Conservation (phyloP, 2,888 invertebrate genomes). For the Anthophora plumipes region DNA sequence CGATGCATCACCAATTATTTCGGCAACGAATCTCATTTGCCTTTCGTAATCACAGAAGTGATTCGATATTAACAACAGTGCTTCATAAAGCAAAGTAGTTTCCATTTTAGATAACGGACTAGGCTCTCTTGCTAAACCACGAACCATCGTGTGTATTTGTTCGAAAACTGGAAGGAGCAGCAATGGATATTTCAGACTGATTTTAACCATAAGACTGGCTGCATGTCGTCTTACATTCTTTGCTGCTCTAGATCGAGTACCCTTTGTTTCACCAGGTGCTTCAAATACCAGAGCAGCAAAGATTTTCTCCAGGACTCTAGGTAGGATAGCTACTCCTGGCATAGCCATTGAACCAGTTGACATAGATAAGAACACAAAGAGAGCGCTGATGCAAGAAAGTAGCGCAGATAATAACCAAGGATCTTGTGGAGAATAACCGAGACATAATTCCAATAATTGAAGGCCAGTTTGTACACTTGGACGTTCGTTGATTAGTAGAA, state of each 20-base stretch:
- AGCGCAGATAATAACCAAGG: conserved; percentile 93
- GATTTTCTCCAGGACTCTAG: conserved; percentile 94
- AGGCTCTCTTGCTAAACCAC: conserved; percentile 89
- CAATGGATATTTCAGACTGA: conserved; percentile 94
- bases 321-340: conserved; percentile 89
- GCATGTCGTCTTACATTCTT: conserved; percentile 95
- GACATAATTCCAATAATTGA: conserved; percentile 91
- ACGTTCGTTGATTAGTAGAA: conserved; percentile 90
- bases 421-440: conserved; percentile 91
- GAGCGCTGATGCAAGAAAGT: conserved; percentile 95
- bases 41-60: conserved; percentile 95
- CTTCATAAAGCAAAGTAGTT: conserved; percentile 92
- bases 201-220: conserved; percentile 95
- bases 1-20: conserved; percentile 89
- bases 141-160: conserved; percentile 91
- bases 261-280: conserved; percentile 88
- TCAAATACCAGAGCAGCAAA: conserved; percentile 93
- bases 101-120: conserved; percentile 92
- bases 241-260: conserved; percentile 89
- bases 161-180: conserved; percentile 94
- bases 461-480: conserved; percentile 92
- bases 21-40: conserved; percentile 89
- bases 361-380: conserved; percentile 96
- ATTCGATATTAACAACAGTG: conserved; percentile 93
- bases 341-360: conserved; percentile 92